These are phyloP conservation scores for Tachysurus fulvidraco DNA, from an alignment of 2,113 vertebrate genomes.

Conservation along the genomic window DNA sequence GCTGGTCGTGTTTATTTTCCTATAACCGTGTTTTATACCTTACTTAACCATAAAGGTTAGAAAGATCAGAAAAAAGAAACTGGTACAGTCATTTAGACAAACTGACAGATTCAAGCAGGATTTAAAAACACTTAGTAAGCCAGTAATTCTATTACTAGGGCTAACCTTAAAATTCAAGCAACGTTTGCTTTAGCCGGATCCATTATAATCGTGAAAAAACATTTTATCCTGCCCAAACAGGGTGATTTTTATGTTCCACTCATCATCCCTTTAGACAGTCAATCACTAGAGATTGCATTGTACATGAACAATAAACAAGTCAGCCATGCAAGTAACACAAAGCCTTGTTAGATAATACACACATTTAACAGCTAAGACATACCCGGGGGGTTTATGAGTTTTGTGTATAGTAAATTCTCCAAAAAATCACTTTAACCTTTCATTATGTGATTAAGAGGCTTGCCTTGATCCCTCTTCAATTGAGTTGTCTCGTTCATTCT, in stretches of 20 bases:
- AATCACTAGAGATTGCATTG: constrained; percentile 46
- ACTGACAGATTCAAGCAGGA: constrained; percentile 12
- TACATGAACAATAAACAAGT: constrained; percentile 54
- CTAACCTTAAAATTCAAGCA: constrained; percentile 47
- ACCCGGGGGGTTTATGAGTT: constrained; percentile 33
- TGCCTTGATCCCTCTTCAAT: constrained; percentile 56
- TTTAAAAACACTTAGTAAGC: constrained; percentile 27
- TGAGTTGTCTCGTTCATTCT: constrained; percentile 52
- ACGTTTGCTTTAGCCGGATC: constrained; percentile 30
- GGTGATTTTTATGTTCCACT: constrained; percentile 52
- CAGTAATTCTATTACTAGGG: constrained; percentile 43
- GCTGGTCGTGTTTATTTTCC: too few relatives aligned
- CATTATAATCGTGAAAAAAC: constrained; percentile 44
- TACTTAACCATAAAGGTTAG: neutral
- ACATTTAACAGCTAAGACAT: constrained; percentile 55
- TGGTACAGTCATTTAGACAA: neutral
- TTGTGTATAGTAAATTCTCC: constrained; percentile 51
- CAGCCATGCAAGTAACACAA: constrained; percentile 55
- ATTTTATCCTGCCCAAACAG: constrained; percentile 35
- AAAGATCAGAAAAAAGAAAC: neutral
- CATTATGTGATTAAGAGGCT: constrained; percentile 57
- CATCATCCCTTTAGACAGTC: constrained; percentile 32
- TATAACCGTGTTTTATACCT: neutral
- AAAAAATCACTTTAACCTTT: constrained; percentile 47
- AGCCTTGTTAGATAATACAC: constrained; percentile 49